phyloP scores from a whole-genome alignment of 1,140 invertebrate species.

The Cylas formicarius region DNA sequence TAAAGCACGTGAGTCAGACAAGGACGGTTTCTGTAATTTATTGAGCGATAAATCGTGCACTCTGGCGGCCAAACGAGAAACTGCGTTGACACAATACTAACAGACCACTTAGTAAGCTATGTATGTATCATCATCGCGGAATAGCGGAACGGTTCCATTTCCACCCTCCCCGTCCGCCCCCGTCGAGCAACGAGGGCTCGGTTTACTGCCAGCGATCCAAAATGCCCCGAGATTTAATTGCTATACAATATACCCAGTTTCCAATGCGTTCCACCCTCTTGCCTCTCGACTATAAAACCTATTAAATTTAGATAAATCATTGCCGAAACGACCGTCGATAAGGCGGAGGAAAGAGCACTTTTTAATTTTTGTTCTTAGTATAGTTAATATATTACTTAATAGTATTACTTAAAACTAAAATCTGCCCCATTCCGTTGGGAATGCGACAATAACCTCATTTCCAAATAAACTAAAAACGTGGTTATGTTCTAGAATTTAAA shows the following conservation, averaged over 20 bases:
- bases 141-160: slow-evolving; percentile 25
- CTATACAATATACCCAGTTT: slow-evolving; percentile 24
- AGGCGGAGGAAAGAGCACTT: too few species aligned
- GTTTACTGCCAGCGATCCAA: slow-evolving; percentile 2
- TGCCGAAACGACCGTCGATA: too few species aligned
- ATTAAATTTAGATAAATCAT: slow-evolving; percentile 15
- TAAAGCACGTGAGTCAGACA: slow-evolving; percentile 28
- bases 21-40: slow-evolving; percentile 37
- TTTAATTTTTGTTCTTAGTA: too few species aligned
- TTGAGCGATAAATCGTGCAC: slow-evolving; percentile 42
- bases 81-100: slow-evolving; percentile 40
- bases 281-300: slow-evolving; percentile 10
- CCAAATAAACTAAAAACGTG: too few species aligned
- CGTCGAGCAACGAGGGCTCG: not conserved
- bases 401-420: too few species aligned
- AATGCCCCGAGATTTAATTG: slow-evolving; percentile 25
- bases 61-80: slow-evolving; percentile 39
- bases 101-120: slow-evolving; percentile 36
- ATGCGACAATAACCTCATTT: too few species aligned
- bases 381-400: too few species aligned
- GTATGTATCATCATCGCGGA: slow-evolving; percentile 26
- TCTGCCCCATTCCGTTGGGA: too few species aligned
- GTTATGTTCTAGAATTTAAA: too few species aligned
- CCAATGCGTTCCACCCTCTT: slow-evolving; percentile 12
- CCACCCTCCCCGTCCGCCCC: slow-evolving; percentile 4